Evolutionary conservation across 2,113 vertebrate genomes (phyloP).

Genomic region (Neopipo cinnamomea): DNA sequence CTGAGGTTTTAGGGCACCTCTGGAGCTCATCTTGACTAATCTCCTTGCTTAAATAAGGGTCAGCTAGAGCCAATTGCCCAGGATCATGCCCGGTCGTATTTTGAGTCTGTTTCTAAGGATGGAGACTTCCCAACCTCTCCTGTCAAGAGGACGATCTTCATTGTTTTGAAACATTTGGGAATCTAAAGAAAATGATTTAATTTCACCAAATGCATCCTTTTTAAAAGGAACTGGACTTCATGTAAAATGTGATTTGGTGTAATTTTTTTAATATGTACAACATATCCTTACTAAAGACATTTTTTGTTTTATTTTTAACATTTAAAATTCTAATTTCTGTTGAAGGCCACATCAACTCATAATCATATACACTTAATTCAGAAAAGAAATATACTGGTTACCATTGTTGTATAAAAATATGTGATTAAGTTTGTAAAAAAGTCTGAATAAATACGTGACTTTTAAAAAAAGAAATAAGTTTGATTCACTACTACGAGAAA

Average conservation of each 20-base stretch:
- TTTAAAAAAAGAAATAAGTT: neutral
- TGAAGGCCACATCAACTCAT: neutral
- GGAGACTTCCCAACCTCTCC: neutral
- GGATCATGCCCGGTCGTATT: neutral
- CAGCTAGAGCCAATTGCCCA: fast-evolving
- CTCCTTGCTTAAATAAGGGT: neutral
- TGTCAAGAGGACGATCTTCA: neutral
- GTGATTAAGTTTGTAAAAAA: neutral
- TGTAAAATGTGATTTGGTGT: neutral
- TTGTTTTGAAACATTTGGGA: neutral
- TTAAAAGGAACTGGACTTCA: neutral
- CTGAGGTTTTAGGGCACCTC: neutral
- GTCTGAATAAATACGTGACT: neutral
- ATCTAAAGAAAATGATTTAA: neutral
- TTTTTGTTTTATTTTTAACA: neutral
- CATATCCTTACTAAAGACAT: neutral
- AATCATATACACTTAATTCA: neutral
- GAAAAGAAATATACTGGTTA: neutral
- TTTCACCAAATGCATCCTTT: neutral
- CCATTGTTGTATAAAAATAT: neutral
- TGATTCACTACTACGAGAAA: neutral
- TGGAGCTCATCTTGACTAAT: neutral
- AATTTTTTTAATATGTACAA: neutral
- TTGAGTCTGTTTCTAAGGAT: neutral
- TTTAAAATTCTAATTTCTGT: neutral